Evolutionary conservation across 2,797 vertebrate species (phyloP).

Genomic region (Chrysocyon brachyurus): DNA sequence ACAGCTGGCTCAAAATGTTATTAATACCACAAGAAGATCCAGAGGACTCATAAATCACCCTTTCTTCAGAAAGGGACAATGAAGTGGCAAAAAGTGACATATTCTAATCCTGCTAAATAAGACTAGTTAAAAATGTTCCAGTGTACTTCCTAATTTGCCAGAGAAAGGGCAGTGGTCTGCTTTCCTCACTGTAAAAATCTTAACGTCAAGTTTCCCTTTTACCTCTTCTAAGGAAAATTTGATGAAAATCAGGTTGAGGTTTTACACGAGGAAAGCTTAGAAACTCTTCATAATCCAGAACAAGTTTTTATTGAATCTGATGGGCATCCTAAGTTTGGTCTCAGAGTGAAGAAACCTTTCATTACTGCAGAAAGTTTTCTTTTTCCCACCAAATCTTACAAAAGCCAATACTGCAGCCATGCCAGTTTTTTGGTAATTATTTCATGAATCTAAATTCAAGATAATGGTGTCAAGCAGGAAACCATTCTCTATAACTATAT

Average conservation of each 20-base stretch:
- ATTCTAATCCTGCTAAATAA: constrained; percentile 67
- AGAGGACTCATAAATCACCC: constrained; percentile 71
- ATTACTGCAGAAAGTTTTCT: background rate
- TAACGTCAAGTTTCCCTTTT: constrained; percentile 37
- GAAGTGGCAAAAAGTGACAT: constrained; percentile 48
- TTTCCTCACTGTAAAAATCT: constrained; percentile 16
- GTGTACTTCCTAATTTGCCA: background rate
- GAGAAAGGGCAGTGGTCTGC: background rate
- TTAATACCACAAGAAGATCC: constrained; percentile 75
- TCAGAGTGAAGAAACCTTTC: constrained; percentile 58
- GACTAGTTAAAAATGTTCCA: background rate
- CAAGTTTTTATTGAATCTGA: constrained; percentile 54
- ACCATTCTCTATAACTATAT: background rate
- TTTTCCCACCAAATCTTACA: constrained; percentile 2
- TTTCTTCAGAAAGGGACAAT: constrained; percentile 74
- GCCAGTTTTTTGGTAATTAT: constrained; percentile 32
- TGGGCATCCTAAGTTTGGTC: constrained; percentile 34
- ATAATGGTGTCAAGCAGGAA: constrained; percentile 35
- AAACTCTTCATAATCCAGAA: constrained; percentile 41
- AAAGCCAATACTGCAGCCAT: background rate
- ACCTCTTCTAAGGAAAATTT: constrained; percentile 52
- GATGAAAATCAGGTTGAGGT: constrained; percentile 42
- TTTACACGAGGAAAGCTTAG: constrained; percentile 49
- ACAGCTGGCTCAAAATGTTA: constrained; percentile 75
- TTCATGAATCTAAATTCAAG: constrained; percentile 45